Base-by-base conservation (phyloP, 2,113 vertebrate species). In the Periophthalmodon schlosseri region DNA sequence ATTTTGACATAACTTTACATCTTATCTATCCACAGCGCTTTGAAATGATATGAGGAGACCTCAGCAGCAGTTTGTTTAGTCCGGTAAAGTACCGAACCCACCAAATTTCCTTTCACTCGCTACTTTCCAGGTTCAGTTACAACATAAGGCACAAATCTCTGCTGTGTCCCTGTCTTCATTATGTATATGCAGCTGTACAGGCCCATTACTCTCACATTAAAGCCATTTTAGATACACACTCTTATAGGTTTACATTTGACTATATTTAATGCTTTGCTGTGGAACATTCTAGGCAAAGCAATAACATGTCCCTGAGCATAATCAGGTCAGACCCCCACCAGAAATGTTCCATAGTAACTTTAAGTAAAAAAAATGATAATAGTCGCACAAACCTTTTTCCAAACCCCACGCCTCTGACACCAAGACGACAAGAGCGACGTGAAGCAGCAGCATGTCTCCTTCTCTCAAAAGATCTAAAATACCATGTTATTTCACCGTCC, bases 381-480 rank as follows among this genome's bases (percentile, higher is more conserved):
- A 58, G 1, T 65, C n/a, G 1, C 69, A 73, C 91, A 81, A 79
- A 92, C 93, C 93, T 91, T 11, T 9, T 11, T 72, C 9, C 5
- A 2, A 0, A 73, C 72, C 78, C 84, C 71, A 68, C 13, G 80
- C 66, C 68, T 75, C 66, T 64, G 73, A 58, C 16, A 64, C 64
- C 18, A 76, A 72, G 63, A 81, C 18, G 23, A 82, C 6, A 2
- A 84, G 2, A 0, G 14, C 14, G 0, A 67, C 70, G 46, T 50
- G 79, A 73, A 84, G 73, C 82, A 84, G 80, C 67, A 68, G 56
- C 10, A 68, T 39, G 20, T 68, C 67, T 54, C 7, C 74, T 14
- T 46, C 12, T 44, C 2, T 1, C 28, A 14, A 33, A 4, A 54
- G 57, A 69, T 18, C 28, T 46, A 33, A 33, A 71, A 18, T 50